These are phyloP conservation scores for Brachypalpus laphriformis DNA, from an alignment of 2,888 invertebrate species.

Conservation along the genomic window DNA sequence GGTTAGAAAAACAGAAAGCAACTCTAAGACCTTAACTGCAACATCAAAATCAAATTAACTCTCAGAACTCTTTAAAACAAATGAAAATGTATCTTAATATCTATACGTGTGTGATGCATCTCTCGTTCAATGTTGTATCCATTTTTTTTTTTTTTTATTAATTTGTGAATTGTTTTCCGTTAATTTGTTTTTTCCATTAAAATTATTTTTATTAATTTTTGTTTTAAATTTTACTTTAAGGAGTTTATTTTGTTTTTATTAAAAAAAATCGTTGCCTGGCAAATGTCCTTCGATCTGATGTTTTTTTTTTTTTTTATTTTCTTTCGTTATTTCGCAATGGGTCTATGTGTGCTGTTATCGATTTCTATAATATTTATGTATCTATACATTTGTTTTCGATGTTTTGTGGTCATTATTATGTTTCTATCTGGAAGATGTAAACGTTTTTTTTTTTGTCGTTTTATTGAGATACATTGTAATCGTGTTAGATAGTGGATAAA, in stretches of 20 bases:
- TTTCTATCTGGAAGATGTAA: constrained; percentile 40
- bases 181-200: constrained; percentile 1
- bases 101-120: constrained; percentile 66
- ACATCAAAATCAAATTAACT: constrained; percentile 28
- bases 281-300: constrained; percentile 63
- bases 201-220: constrained; percentile 18
- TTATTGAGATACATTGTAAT: constrained; percentile 37
- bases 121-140: constrained; percentile 63
- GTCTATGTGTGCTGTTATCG: constrained; percentile 72
- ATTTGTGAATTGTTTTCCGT: constrained; percentile 19
- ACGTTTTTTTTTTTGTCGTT: constrained; percentile 60
- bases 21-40: constrained; percentile 31
- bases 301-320: constrained; percentile 16
- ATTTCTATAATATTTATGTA: constrained; percentile 54
- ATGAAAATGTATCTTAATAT: constrained; percentile 45
- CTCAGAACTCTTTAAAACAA: constrained; percentile 6
- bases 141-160: constrained; percentile 35
- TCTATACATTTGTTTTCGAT: constrained; percentile 52
- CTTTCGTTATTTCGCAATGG: constrained; percentile 60
- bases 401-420: constrained; percentile 52
- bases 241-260: constrained; percentile 5
- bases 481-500: not conserved
- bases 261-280: constrained; percentile 55
- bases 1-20: constrained; percentile 16
- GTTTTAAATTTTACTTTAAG: constrained; percentile 7